Evolutionary conservation across 1,140 invertebrate species (phyloP), one percentile per base, ranked within the genome.

Genomic region (Proctacanthus coquilletti): DNA sequence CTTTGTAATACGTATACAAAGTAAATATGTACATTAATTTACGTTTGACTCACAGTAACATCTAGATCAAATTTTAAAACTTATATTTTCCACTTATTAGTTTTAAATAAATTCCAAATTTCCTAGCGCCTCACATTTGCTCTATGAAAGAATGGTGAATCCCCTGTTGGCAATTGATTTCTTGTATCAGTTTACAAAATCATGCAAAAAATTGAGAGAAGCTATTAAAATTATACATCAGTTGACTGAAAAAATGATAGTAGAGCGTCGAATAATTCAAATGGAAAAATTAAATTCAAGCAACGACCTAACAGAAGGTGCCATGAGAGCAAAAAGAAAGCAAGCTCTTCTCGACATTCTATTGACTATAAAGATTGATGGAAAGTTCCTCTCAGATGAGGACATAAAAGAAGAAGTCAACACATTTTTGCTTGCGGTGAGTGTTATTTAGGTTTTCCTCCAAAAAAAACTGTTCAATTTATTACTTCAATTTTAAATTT

Each of bases 101-200:
- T n/a, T n/a, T n/a, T n/a, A n/a, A 27, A 27, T 27, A 27, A 27
- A 27, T 27, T 9, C 23, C 13, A 27, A 27, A 27, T 27, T 27
- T 27, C 23, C 8, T 13, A 27, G 23, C 13, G 23, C 23, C 23
- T 27, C 23, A 27, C 23, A 27, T 27, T 9, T 57, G 2, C 38
- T 57, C 2, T 57, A 57, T 18, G 46, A 55, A 42, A 51, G 54
- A n/a, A 57, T 57, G 54, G 45, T 49, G 11, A 57, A 57, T 46
- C 54, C 54, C 10, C 25, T 55, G 6, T 36, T 57, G n/a, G 35
- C 40, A 6, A 37, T 41, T 1, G 52, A 57, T 21, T 53, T 44
- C 32, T 19, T 57, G 23, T 57, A 53, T 3, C 38, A 39, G 3
- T 45, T 42, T 14, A 55, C 51, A 4, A 21, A 19, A 5, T 31